A percentile compares a stretch with the other conserved stretches of the same genome.
Conservation (phyloP, 2,113 vertebrate species). For the Oncorhynchus masou region DNA sequence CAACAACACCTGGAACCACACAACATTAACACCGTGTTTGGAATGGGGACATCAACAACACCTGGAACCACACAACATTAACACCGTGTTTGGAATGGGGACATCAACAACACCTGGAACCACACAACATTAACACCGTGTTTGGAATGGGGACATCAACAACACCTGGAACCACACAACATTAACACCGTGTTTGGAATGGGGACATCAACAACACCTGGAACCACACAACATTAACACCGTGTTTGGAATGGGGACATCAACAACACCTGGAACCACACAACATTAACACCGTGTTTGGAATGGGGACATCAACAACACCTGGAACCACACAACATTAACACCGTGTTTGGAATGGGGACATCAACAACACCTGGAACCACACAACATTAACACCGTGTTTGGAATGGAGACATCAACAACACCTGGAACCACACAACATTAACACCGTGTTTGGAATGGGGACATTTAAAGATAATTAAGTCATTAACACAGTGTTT, state of each 20-base stretch:
- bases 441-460: background rate
- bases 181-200: background rate
- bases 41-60: slow-evolving; percentile 77
- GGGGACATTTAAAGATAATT: too few species aligned
- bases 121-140: background rate
- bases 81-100: too few species aligned
- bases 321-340: slow-evolving; percentile 68
- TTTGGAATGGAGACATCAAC: slow-evolving; percentile 53
- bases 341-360: too few species aligned
- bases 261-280: slow-evolving; percentile 82
- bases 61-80: slow-evolving; percentile 68
- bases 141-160: slow-evolving; percentile 53
- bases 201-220: slow-evolving; percentile 88
- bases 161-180: slow-evolving; percentile 78
- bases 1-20: slow-evolving; percentile 82
- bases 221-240: slow-evolving; percentile 11
- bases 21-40: background rate
- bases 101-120: slow-evolving; percentile 86
- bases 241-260: too few species aligned
- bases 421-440: slow-evolving; percentile 78
- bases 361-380: slow-evolving; percentile 86
- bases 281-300: background rate
- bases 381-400: background rate
- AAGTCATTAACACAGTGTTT: background rate
- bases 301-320: slow-evolving; percentile 77